These are phyloP conservation scores for Leptinotarsa haldemani DNA, from an alignment of 2,888 invertebrate species.

Conservation along the genomic window DNA sequence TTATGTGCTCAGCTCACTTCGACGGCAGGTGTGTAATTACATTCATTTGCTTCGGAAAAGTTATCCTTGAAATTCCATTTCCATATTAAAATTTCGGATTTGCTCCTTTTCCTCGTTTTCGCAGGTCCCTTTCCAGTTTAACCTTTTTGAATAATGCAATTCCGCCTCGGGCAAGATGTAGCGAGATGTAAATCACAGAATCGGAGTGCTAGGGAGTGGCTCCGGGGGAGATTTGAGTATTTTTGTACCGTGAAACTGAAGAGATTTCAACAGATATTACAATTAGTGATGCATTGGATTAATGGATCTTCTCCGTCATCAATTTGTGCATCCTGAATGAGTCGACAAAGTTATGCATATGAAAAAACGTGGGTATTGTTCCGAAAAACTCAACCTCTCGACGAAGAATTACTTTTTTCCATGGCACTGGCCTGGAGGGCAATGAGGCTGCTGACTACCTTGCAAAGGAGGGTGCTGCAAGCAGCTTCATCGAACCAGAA, in stretches of 20 bases:
- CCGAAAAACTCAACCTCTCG: too few species aligned
- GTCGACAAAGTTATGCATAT: too few species aligned
- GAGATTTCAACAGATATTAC: neutral
- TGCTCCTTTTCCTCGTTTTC: constrained; percentile 14
- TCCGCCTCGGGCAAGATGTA: constrained; percentile 8
- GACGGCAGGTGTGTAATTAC: constrained; percentile 24
- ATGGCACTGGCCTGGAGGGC: too few species aligned
- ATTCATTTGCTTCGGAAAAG: constrained; percentile 23
- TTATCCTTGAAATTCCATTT: constrained; percentile 28
- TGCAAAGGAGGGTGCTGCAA: too few species aligned
- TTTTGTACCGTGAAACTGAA: neutral
- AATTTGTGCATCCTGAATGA: too few species aligned
- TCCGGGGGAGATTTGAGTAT: neutral
- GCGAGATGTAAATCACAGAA: neutral
- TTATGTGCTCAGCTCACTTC: constrained; percentile 9
- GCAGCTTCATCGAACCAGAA: too few species aligned
- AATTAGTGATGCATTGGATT: too few species aligned
- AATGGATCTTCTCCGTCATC: too few species aligned
- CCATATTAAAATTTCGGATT: constrained; percentile 28
- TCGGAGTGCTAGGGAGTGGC: neutral
- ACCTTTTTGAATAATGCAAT: constrained; percentile 33
- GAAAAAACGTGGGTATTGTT: too few species aligned
- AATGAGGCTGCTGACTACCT: too few species aligned
- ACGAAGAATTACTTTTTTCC: too few species aligned
- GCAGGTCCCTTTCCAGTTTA: constrained; percentile 18